phyloP scores from a whole-genome alignment of 2,888 invertebrate genomes.

The Ommatoiulus sabulosus region DNA sequence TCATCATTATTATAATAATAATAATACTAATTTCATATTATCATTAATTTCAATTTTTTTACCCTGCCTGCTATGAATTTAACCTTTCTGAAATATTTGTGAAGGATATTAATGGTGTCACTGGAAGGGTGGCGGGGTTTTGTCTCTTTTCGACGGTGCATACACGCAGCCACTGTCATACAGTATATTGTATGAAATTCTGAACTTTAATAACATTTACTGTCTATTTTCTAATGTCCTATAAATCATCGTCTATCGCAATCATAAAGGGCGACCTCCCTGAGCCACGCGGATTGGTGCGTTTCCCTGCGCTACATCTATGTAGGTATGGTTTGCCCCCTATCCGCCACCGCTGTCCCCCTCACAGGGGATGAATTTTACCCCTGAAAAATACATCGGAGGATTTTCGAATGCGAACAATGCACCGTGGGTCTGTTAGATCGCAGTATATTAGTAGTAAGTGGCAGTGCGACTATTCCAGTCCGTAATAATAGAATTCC shows the following conservation, averaged over 20 bases:
- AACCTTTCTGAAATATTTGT: constrained; percentile 6
- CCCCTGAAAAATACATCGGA: background rate
- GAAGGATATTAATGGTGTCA: background rate
- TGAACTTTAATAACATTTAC: constrained; percentile 53
- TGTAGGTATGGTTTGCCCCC: constrained; percentile 50
- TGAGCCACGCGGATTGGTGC: background rate
- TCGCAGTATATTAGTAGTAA: background rate
- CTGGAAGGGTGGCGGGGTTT: constrained; percentile 17
- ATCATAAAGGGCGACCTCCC: background rate
- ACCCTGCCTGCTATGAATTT: background rate
- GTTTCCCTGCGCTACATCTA: background rate
- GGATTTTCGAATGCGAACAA: background rate
- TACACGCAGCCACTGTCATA: background rate
- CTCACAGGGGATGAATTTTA: background rate
- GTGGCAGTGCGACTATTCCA: background rate
- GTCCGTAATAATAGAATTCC: background rate
- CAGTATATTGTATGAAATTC: constrained; percentile 27
- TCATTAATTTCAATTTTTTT: constrained; percentile 48
- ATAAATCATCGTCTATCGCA: constrained; percentile 52
- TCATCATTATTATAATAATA: background rate
- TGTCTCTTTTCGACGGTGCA: background rate
- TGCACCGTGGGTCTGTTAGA: background rate
- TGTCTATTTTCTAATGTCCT: constrained; percentile 51
- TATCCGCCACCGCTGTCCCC: background rate
- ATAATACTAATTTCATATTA: background rate